These are phyloP conservation scores for Typhlomys cinereus DNA, from an alignment of 2,113 vertebrate species.

Conservation along the genomic window DNA sequence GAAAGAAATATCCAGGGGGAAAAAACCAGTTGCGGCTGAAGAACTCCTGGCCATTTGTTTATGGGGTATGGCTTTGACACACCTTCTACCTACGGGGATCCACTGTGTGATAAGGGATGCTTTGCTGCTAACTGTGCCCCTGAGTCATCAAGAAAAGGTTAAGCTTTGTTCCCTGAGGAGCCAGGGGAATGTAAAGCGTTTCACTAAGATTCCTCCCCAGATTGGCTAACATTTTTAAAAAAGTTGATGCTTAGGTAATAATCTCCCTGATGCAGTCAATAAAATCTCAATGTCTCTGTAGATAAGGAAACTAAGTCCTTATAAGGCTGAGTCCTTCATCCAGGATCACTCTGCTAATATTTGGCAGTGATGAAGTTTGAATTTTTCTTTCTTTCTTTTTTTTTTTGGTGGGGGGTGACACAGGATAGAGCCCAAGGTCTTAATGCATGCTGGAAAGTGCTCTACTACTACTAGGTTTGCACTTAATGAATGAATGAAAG, in stretches of 20 bases:
- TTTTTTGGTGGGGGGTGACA: background rate
- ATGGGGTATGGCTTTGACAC: background rate
- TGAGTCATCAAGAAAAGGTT: constrained; percentile 41
- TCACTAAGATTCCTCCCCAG: background rate
- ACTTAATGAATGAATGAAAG: too few species aligned
- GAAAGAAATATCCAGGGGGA: background rate
- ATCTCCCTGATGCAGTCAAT: background rate
- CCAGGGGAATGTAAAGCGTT: background rate
- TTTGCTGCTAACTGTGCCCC: constrained; percentile 38
- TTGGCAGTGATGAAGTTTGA: background rate
- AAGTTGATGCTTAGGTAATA: background rate
- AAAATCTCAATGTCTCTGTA: background rate
- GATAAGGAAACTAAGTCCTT: background rate
- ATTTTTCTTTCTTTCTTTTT: background rate
- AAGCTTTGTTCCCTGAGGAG: constrained; percentile 30
- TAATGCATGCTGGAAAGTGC: background rate
- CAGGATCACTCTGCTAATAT: background rate
- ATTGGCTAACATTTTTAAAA: background rate
- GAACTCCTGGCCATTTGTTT: background rate
- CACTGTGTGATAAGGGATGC: constrained; percentile 5
- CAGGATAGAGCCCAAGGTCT: background rate
- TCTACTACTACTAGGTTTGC: background rate
- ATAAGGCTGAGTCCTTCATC: background rate
- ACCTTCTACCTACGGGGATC: background rate
- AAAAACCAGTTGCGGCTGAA: background rate